A percentile compares a stretch with the other conserved stretches of the same genome.
phyloP scores from a whole-genome alignment of 2,888 invertebrate species.

The Conistra vaccinii region DNA sequence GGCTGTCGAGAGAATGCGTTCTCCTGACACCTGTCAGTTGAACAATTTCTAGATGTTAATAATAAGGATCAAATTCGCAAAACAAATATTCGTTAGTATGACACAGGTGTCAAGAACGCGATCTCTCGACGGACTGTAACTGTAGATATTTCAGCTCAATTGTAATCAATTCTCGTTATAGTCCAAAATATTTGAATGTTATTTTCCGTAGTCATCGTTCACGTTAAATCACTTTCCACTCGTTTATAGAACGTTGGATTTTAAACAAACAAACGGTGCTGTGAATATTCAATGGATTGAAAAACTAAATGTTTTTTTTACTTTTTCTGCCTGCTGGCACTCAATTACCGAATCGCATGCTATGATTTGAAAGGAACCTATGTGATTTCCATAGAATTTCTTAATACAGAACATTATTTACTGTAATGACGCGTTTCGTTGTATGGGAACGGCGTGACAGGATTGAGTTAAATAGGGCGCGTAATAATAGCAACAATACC shows the following conservation, averaged over 20 bases:
- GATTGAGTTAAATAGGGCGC: slow-evolving; percentile 48
- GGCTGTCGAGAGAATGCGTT: no score
- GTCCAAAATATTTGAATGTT: slow-evolving; percentile 24
- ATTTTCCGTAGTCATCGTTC: slow-evolving; percentile 14
- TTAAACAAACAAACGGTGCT: slow-evolving; percentile 54
- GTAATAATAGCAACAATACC: slow-evolving; percentile 55
- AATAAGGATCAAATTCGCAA: no score
- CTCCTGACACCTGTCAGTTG: no score
- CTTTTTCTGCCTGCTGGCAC: slow-evolving; percentile 20
- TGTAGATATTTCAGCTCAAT: background rate
- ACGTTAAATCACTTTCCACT: slow-evolving; percentile 40
- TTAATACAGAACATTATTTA: slow-evolving; percentile 41
- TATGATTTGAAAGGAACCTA: background rate
- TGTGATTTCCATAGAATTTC: slow-evolving; percentile 15
- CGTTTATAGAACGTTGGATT: slow-evolving; percentile 43
- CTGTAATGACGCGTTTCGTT: slow-evolving; percentile 22
- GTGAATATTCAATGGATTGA: slow-evolving; percentile 52
- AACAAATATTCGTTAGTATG: no score
- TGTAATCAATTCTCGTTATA: slow-evolving; percentile 6
- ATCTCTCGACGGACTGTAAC: no score
- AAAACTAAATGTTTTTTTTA: slow-evolving; percentile 54
- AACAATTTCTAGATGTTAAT: no score
- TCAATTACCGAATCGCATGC: slow-evolving; percentile 29
- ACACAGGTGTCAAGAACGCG: no score
- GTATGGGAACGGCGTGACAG: slow-evolving; percentile 34